Evolutionary conservation across 2,888 invertebrate species (phyloP), one percentile per base, ranked within the genome.

Genomic region (Zaprionus obscuricornis): DNA sequence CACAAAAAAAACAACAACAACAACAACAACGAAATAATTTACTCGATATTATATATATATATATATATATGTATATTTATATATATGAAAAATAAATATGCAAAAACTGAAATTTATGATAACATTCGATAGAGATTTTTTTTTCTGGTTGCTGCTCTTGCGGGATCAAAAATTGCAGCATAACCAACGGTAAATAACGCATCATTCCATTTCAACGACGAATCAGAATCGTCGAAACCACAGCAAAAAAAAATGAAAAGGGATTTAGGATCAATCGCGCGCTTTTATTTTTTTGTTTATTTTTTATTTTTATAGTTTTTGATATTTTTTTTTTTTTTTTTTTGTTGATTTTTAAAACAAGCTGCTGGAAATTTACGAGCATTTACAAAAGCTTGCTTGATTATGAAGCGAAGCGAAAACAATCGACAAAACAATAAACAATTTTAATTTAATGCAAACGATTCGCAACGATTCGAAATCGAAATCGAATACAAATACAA

Each of bases 181-280:
- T 17, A n/a, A n/a, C 55, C 33, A 64, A 57, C 65, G 67, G 62
- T 74, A 71, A 83, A 83, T 74, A 54, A 74, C 43, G 54, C 51
- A 34, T 34, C 29, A 40, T 13, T 42, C 34, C 34, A 29, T 22
- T 31, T 14, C 14, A 11, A n/a, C 43, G 13, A 31, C 11, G n/a
- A 20, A n/a, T 7, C 8, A 17, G 7, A 7, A 22, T 5, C 3
- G 7, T 18, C 37, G 22, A 22, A 17, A 39, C 33, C 31, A 18
- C 45, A 24, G 20, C 6, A 20, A 2, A 6, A 20, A n/a, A n/a
- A n/a, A n/a, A n/a, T n/a, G n/a, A 20, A 51, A 66, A 60, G 76
- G 84, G 75, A 79, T 76, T 74, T 79, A 67, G 76, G 72, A 83
- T 79, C n/a, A n/a, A n/a, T n/a, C n/a, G n/a, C n/a, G n/a, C n/a